Conservation (phyloP, 2,797 vertebrate genomes). For the Crotalus adamanteus region DNA sequence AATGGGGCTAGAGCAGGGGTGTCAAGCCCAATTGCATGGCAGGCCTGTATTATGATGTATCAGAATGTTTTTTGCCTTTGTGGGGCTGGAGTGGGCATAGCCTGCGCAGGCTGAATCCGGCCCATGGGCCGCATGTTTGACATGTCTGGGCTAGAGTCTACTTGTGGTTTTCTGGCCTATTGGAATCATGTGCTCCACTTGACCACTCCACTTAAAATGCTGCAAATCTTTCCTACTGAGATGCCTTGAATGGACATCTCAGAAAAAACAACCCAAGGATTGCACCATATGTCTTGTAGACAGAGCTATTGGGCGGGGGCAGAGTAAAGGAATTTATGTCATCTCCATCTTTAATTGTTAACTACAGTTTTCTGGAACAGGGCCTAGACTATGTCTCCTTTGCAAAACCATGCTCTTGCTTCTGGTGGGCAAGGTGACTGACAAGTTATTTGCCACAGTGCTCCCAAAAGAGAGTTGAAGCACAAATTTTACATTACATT, state of each 20-base stretch:
- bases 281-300: background rate
- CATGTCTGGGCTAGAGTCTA: background rate
- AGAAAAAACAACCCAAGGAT: background rate
- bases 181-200: background rate
- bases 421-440: accelerated
- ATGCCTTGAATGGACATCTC: background rate
- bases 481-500: accelerated
- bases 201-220: background rate
- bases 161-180: background rate
- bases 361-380: background rate
- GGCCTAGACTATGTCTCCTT: background rate
- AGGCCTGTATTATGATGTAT: too few species aligned
- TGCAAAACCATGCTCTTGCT: background rate
- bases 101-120: too few species aligned
- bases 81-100: too few species aligned
- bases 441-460: accelerated
- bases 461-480: background rate
- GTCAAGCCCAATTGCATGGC: too few species aligned
- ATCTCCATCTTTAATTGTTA: background rate
- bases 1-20: background rate
- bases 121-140: too few species aligned
- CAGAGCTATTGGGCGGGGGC: background rate
- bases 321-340: background rate
- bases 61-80: too few species aligned
- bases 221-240: background rate